Base-by-base conservation (phyloP, 2,888 invertebrate species). In the Zele albiditarsus region DNA sequence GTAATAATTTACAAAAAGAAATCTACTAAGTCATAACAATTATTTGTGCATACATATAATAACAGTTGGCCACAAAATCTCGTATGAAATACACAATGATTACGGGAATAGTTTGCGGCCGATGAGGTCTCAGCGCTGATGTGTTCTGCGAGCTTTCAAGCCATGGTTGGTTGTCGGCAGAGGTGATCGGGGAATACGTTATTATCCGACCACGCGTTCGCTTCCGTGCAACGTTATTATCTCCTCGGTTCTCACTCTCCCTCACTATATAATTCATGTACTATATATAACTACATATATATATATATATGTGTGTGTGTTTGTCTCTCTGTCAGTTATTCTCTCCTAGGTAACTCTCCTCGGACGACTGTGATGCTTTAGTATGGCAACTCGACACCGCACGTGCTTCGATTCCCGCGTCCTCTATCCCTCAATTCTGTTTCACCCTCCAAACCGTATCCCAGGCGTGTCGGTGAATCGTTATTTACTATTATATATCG, bases 111-210 rank as follows among this genome's bases (percentile, higher is more conserved):
- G 68, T 71, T 71, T 72, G 71, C 38, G 71, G 71, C 71, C 28
- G 62, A 71, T 70, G 69, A 69, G 69, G 53, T 74, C 63, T 57
- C 46, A 42, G 8, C 63, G 27, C 14, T 42, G 46, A 73, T 73
- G 63, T 60, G 74, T 49, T 66, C 70, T 63, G 73, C 67, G 73
- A 66, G 66, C 65, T 75, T 71, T 65, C 49, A 23, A 31, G 49
- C 38, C 53, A 46, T 25, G 33, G 67, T 57, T 49, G 71, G 70
- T 65, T 28, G 69, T 31, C 42, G 66, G 58, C 38, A 38, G 70
- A 70, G 57, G 53, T 46, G 71, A 75, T 73, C 62, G 57, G 71
- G 71, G 71, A 75, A 77, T 77, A 74, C 71, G 70, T 78, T 77
- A 78, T 76, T 71, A 77, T 73, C 71, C 65, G 23, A 69, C 72